Evolutionary conservation across 2,113 vertebrate species (phyloP).

Genomic region (Bufo gargarizans): DNA sequence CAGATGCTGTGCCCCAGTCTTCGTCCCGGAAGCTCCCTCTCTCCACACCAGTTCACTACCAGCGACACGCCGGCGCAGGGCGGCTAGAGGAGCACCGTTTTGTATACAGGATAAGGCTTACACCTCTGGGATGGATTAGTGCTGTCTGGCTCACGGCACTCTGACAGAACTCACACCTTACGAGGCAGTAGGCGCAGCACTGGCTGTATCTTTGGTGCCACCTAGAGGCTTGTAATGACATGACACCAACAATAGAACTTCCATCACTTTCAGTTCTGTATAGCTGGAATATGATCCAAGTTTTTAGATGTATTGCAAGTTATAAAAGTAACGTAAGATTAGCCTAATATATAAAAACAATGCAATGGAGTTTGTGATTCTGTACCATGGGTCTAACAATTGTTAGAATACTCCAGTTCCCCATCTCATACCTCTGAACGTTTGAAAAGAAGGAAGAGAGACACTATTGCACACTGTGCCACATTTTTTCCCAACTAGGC

Average conservation of each 20-base stretch:
- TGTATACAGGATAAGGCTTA: neutral
- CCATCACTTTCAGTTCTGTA: too few species aligned
- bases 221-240: neutral
- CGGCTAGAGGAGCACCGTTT: neutral
- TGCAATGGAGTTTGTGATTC: too few species aligned
- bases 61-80: constrained; percentile 22
- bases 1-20: neutral
- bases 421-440: too few species aligned
- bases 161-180: neutral
- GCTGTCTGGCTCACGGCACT: neutral
- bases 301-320: too few species aligned
- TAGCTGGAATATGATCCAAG: too few species aligned
- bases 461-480: too few species aligned
- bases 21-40: neutral
- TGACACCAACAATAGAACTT: neutral
- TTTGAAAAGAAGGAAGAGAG: too few species aligned
- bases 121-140: constrained; percentile 28
- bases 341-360: too few species aligned
- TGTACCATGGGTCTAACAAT: too few species aligned
- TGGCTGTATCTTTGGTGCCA: neutral
- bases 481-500: too few species aligned
- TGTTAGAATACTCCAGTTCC: too few species aligned
- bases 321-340: too few species aligned
- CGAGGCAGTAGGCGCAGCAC: neutral
- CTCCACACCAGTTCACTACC: neutral